Base-by-base conservation (phyloP, 2,888 invertebrate genomes). In the Leptinotarsa haldemani region DNA sequence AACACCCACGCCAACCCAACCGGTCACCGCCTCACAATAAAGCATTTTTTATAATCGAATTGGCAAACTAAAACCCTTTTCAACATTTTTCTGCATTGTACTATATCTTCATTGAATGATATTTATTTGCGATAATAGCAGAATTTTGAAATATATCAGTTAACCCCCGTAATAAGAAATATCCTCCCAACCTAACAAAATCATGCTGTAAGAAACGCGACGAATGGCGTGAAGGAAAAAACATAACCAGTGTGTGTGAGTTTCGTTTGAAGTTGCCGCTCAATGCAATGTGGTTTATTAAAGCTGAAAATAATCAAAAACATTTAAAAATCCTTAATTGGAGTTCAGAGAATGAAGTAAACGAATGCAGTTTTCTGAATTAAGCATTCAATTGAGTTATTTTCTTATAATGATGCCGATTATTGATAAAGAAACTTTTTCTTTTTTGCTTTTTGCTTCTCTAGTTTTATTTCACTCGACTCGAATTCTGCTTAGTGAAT, bases 291-390 rank as follows among this genome's bases (percentile, higher is more conserved):
- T 80, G 82, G 82, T 82, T 82, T 83, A 83, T 83, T 84, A 82
- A 83, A 78, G 81, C 82, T 79, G 81, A 81, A 82, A 83, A 83
- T 84, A 83, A 82, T 83, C 82, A 82, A 84, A 83, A 82, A 83
- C 82, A 80, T 83, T 82, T 83, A 83, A 84, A 84, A 83, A 82
- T 82, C 80, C 80, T 82, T 84, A 84, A 84, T 84, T 84, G 83
- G 81, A 81, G 80, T 83, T 82, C 82, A 80, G 80, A 81, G 83
- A 83, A 80, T 77, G 76, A 71, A 81, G 80, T 78, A 79, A 80
- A 81, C 80, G 80, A 82, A 81, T 81, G 82, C 82, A 82, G 81
- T 80, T 81, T 81, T 79, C 80, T 81, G 82, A 80, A 82, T 80
- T 81, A 82, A 81, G 80, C 81, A 82, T 82, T 83, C 83, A 84